A percentile compares a stretch with the other conserved stretches of the same genome.
phyloP scores from a whole-genome alignment of 1,140 invertebrate genomes.

The Drosophila burlai region DNA sequence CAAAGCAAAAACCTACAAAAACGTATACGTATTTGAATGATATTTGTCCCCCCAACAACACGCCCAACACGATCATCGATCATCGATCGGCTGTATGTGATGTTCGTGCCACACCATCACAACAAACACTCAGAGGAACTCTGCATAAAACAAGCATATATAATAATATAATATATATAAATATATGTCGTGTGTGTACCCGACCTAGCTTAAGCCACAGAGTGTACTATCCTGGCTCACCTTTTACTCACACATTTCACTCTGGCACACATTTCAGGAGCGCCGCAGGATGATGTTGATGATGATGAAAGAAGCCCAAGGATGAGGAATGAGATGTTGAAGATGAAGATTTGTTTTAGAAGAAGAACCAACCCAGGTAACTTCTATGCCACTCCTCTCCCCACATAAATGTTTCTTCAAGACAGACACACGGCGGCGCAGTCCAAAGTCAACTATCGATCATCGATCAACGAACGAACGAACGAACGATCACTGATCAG shows the following conservation, averaged over 20 bases:
- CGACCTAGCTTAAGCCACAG: constrained; percentile 12
- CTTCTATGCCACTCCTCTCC: constrained; percentile 70
- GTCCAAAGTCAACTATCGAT: constrained; percentile 2
- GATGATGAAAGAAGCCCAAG: background rate
- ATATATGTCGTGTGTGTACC: constrained; percentile 1
- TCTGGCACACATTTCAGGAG: constrained; percentile 29
- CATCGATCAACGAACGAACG: constrained; percentile 39
- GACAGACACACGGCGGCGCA: constrained; percentile 52
- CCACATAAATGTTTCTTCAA: constrained; percentile 78
- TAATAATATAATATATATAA: no score
- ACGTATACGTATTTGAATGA: background rate
- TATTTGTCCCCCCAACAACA: constrained; percentile 7
- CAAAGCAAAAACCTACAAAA: background rate
- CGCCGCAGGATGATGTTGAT: background rate
- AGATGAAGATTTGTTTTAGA: background rate
- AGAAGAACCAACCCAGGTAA: constrained; percentile 73
- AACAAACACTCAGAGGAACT: constrained; percentile 9
- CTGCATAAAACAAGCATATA: constrained; percentile 4
- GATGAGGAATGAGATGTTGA: background rate
- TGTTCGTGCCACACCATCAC: constrained; percentile 28
- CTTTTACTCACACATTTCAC: constrained; percentile 1
- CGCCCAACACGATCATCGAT: background rate
- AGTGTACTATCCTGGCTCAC: constrained; percentile 9
- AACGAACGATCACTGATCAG: constrained; percentile 19
- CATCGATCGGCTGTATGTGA: constrained; percentile 3